Conservation (phyloP, 2,113 vertebrate genomes). For the Pardalotus punctatus region DNA sequence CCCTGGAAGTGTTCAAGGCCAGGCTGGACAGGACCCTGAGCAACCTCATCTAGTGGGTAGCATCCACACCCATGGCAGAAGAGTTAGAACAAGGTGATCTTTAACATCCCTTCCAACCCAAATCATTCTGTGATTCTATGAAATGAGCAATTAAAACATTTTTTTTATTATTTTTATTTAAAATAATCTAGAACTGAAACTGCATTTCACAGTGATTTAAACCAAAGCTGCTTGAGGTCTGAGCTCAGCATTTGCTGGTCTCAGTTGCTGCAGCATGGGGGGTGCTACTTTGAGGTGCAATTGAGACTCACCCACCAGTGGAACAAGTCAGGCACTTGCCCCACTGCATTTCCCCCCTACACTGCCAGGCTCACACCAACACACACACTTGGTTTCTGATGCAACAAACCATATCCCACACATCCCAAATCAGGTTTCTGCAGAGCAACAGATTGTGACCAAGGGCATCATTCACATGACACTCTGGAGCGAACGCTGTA, state of each 20-base stretch:
- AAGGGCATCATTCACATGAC: not conserved
- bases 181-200: not conserved
- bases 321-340: rapidly evolving
- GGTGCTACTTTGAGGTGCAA: not conserved
- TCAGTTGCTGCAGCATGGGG: not conserved
- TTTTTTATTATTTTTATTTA: not conserved
- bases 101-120: not conserved
- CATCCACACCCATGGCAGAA: not conserved
- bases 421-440: not conserved
- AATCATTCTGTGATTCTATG: not conserved
- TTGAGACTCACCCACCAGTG: not conserved
- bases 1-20: not conserved
- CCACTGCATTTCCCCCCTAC: not conserved
- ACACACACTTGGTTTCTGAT: not conserved
- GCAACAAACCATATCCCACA: not conserved
- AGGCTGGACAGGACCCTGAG: not conserved
- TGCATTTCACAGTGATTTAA: not conserved
- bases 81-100: not conserved
- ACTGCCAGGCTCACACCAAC: not conserved
- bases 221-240: not conserved
- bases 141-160: not conserved
- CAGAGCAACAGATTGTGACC: not conserved
- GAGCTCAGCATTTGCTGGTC: not conserved
- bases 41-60: not conserved
- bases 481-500: not conserved